phyloP scores from a whole-genome alignment of 2,888 invertebrate genomes.

The Phania funesta region DNA sequence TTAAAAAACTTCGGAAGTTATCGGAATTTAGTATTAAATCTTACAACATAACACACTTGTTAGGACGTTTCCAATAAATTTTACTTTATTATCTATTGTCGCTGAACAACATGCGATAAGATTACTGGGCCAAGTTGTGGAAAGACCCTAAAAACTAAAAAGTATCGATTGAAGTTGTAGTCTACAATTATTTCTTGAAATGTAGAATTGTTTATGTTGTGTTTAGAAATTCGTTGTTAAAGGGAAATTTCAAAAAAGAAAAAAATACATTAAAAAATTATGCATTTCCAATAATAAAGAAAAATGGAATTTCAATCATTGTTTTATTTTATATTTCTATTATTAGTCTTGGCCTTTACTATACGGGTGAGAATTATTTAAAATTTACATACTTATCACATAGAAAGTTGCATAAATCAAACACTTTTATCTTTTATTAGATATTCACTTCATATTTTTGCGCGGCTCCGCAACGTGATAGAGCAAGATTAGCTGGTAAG shows the following conservation, averaged over 20 bases:
- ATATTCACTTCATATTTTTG: constrained; percentile 24
- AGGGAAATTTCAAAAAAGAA: constrained; percentile 4
- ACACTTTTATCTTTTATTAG: constrained; percentile 1
- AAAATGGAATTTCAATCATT: constrained; percentile 32
- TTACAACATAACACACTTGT: no score
- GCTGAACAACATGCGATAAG: constrained; percentile 45
- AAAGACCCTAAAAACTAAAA: background rate
- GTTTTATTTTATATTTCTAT: constrained; percentile 38
- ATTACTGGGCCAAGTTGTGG: constrained; percentile 23
- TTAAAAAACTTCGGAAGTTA: no score
- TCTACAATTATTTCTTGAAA: constrained; percentile 18
- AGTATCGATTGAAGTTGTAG: background rate
- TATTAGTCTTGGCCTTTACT: constrained; percentile 11
- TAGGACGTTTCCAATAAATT: no score
- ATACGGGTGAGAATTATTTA: constrained; percentile 38
- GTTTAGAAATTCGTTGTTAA: constrained; percentile 26
- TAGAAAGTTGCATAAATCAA: background rate
- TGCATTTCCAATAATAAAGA: background rate
- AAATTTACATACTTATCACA: background rate
- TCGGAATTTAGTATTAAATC: no score
- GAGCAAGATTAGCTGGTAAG: constrained; percentile 8
- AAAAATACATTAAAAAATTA: background rate
- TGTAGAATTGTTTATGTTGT: constrained; percentile 29
- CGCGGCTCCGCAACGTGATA: background rate
- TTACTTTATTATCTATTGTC: no score